Evolutionary conservation across 2,888 invertebrate species (phyloP), one percentile per base, ranked within the genome.

Genomic region (Hypomecis punctinalis): DNA sequence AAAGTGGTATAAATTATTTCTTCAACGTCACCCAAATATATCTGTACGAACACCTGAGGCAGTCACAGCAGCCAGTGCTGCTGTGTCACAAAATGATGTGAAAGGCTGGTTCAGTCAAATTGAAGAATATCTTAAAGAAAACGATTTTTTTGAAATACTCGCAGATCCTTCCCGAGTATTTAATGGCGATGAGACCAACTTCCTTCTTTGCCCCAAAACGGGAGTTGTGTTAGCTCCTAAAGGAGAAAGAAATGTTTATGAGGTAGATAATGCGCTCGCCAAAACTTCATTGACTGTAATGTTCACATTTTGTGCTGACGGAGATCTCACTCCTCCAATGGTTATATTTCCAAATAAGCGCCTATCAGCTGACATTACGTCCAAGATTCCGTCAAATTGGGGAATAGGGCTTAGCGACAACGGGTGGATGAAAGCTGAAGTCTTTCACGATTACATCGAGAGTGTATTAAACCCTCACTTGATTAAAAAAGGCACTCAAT

Each of bases 321-420:
- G 74, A 49, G 64, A 13, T 46, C 58, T 52, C 33, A 67, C 69
- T 59, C 68, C 72, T 40, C 73, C 72, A 33, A 75, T 63, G 76
- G 75, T 66, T 74, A 78, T 74, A 23, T 23, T 23, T 23, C 23
- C 23, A 23, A 23, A 23, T 23, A 23, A 23, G 23, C 23, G 23
- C 3, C 23, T 23, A 23, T 23, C 51, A 13, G n/a, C 13, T 10
- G 51, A 51, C 2, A 39, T 51, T 7, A 7, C 39, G 6, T n/a
- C 51, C 0, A 51, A 51, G 8, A 6, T 53, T 23, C 53, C 53
- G 2, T 10, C 10, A 10, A 33, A 53, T 33, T 53, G 53, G 53
- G 53, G 53, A 8, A 33, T 53, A 3, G 42, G 53, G 3, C n/a
- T 53, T 5, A 33, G 33, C 23, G 53, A 53, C 4, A 53, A 53